These are phyloP conservation scores for Pangasius larnaudii DNA, from an alignment of 2,797 vertebrate species.

Conservation along the genomic window DNA sequence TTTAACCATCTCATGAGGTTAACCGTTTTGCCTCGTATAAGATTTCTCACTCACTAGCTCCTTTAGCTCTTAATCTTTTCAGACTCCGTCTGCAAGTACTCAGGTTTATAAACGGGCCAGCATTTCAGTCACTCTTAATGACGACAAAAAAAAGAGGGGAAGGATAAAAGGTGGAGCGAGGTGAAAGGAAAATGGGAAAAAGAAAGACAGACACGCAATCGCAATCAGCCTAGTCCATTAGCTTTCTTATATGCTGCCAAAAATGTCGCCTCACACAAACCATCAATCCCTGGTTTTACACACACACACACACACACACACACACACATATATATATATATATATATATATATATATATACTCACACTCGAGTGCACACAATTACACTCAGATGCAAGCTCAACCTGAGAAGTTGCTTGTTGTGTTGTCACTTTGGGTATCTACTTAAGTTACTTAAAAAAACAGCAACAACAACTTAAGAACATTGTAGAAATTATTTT, in stretches of 20 bases:
- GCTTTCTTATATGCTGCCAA: conserved; percentile 66
- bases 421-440: not conserved
- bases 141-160: not conserved
- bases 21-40: not conserved
- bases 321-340: not conserved
- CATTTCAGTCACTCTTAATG: conserved; percentile 9
- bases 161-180: conserved; percentile 38
- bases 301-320: not conserved
- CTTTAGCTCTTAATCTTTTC: conserved; percentile 20
- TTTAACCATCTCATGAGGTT: not conserved
- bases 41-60: conserved; percentile 16
- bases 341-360: not conserved
- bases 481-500: not conserved
- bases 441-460: not conserved
- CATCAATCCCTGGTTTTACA: conserved; percentile 55
- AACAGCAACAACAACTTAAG: not conserved
- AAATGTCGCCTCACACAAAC: conserved; percentile 62
- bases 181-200: conserved; percentile 32
- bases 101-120: not conserved
- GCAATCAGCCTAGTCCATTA: conserved; percentile 67
- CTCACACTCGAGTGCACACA: not conserved
- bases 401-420: not conserved
- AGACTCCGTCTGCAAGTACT: conserved; percentile 26
- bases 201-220: conserved; percentile 56
- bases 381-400: not conserved